Percentiles rank a stretch among this genome's conserved stretches.
phyloP scores from a whole-genome alignment of 2,888 invertebrate genomes.

The Pterostichus niger region DNA sequence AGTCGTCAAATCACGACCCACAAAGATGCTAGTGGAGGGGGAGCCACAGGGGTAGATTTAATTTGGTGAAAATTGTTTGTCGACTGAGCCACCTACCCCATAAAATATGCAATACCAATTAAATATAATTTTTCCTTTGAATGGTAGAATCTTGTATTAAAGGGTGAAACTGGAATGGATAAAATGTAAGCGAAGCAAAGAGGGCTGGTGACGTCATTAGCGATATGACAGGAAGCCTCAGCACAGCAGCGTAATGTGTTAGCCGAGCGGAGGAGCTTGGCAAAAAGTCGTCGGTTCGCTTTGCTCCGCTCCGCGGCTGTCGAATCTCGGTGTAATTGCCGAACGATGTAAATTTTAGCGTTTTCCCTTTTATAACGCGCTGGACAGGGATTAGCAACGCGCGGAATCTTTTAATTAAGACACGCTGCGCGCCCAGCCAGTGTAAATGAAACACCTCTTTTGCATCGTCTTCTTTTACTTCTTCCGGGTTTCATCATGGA shows the following conservation, averaged over 20 bases:
- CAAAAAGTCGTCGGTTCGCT: conserved; percentile 29
- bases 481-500: conserved; percentile 22
- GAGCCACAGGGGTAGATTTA: no score
- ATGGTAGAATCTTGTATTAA: neutral
- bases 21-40: no score
- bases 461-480: conserved; percentile 24
- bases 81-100: no score
- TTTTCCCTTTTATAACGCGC: conserved; percentile 54
- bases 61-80: no score
- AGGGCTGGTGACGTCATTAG: conserved; percentile 29
- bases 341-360: conserved; percentile 59
- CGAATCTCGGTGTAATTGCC: conserved; percentile 61
- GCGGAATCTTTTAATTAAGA: conserved; percentile 60
- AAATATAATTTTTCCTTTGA: neutral
- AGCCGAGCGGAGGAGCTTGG: conserved; percentile 35
- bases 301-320: conserved; percentile 30
- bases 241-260: conserved; percentile 29
- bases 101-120: neutral
- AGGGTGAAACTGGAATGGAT: neutral
- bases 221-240: conserved; percentile 46
- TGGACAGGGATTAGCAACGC: conserved; percentile 55
- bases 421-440: neutral
- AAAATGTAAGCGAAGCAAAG: neutral
- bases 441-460: conserved; percentile 57
- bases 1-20: no score